Conservation (phyloP, 2,113 vertebrate species). For the Tautogolabrus adspersus region DNA sequence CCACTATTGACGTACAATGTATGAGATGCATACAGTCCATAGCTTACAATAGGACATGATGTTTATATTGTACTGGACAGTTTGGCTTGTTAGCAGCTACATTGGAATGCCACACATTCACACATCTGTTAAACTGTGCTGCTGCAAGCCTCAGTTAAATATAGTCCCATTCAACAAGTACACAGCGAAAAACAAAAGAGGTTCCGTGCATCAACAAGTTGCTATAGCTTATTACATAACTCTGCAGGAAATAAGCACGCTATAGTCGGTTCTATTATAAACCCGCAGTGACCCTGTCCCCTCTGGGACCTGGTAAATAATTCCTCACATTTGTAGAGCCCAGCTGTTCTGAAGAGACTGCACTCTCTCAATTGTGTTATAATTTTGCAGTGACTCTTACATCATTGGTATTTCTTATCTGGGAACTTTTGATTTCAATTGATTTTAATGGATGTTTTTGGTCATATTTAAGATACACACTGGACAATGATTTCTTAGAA, state of each 20-base stretch:
- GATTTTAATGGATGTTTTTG: too few relatives aligned
- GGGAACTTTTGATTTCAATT: too few relatives aligned
- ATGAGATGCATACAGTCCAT: neutral
- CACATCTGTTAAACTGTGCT: constrained; percentile 51
- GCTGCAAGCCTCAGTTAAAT: constrained; percentile 48
- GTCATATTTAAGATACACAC: too few relatives aligned
- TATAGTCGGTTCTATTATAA: constrained; percentile 29
- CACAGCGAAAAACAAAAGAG: constrained; percentile 70
- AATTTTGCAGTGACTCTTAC: neutral
- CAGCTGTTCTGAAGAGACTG: neutral
- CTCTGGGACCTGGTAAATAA: neutral
- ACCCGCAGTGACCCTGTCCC: neutral
- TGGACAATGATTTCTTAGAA: neutral
- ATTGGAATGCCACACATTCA: constrained; percentile 52
- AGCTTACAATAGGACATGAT: neutral
- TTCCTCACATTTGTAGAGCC: neutral
- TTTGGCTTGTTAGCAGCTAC: neutral
- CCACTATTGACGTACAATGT: neutral
- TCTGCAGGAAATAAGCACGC: constrained; percentile 48
- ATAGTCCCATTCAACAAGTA: constrained; percentile 67
- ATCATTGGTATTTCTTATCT: too few relatives aligned
- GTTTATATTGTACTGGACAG: constrained; percentile 4
- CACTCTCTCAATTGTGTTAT: neutral
- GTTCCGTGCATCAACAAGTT: constrained; percentile 57
- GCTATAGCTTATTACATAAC: constrained; percentile 57